Conservation (phyloP, 2,113 vertebrate genomes). For the Rhinolophus sinicus region DNA sequence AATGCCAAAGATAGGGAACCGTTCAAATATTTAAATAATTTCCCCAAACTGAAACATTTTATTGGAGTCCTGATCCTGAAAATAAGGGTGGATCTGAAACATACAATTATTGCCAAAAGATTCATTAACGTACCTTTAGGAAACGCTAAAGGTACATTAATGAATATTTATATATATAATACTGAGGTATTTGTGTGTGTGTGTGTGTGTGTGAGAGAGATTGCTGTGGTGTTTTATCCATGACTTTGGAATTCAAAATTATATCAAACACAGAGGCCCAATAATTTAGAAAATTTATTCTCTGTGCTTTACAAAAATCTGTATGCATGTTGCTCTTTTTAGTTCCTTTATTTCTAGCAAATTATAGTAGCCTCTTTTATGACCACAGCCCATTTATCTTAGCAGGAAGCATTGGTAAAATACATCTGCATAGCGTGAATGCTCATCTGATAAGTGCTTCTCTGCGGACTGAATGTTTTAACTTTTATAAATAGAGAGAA, state of each 20-base stretch:
- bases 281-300: slow-evolving; percentile 34
- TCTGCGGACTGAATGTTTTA: slow-evolving; percentile 58
- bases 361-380: slow-evolving; percentile 48
- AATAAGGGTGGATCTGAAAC: background rate
- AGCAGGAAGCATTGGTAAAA: slow-evolving; percentile 55
- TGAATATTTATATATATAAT: too few species aligned
- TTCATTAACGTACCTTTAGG: background rate
- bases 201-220: background rate
- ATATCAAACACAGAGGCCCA: background rate
- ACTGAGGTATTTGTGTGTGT: background rate
- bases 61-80: background rate
- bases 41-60: background rate
- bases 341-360: slow-evolving; percentile 47
- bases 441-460: slow-evolving; percentile 46
- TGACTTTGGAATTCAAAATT: slow-evolving; percentile 30
- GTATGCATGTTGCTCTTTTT: slow-evolving; percentile 40
- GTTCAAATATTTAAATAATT: background rate
- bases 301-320: background rate
- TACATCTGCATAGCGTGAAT: background rate
- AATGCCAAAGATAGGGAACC: background rate
- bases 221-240: slow-evolving; percentile 25
- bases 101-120: background rate
- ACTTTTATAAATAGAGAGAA: slow-evolving; percentile 70
- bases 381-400: slow-evolving; percentile 58
- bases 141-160: background rate